These are phyloP conservation scores for Agrochola lota DNA, from an alignment of 2,888 invertebrate species.

Conservation along the genomic window DNA sequence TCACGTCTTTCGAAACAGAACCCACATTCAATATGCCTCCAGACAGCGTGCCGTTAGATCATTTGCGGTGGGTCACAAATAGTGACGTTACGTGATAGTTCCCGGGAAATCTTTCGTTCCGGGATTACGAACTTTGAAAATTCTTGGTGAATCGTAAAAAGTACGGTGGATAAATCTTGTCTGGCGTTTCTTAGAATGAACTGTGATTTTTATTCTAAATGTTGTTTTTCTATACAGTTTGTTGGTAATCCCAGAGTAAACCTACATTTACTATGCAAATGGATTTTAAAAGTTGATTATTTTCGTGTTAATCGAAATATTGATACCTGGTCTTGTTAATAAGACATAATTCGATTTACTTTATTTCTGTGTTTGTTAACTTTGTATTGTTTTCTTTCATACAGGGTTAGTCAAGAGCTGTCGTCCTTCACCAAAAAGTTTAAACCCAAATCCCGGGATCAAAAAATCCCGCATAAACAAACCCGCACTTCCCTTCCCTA, in stretches of 20 bases:
- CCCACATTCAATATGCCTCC: constrained; percentile 67
- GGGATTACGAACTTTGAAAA: constrained; percentile 19
- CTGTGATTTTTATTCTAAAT: background rate
- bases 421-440: background rate
- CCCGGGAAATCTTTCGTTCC: constrained; percentile 38
- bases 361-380: background rate
- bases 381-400: background rate
- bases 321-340: background rate
- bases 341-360: background rate
- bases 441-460: background rate
- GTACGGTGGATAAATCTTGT: constrained; percentile 11
- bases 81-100: constrained; percentile 52
- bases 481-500: constrained; percentile 54
- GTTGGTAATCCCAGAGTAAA: background rate
- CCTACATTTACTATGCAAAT: background rate
- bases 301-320: background rate
- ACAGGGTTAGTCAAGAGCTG: background rate
- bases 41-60: constrained; percentile 71
- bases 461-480: constrained; percentile 16
- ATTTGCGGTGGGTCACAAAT: constrained; percentile 72
- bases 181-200: background rate
- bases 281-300: background rate
- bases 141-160: constrained; percentile 13
- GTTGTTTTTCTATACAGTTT: background rate
- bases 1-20: constrained; percentile 53